Evolutionary conservation across 2,113 vertebrate genomes (phyloP), one percentile per base, ranked within the genome.

Genomic region (Riparia riparia): DNA sequence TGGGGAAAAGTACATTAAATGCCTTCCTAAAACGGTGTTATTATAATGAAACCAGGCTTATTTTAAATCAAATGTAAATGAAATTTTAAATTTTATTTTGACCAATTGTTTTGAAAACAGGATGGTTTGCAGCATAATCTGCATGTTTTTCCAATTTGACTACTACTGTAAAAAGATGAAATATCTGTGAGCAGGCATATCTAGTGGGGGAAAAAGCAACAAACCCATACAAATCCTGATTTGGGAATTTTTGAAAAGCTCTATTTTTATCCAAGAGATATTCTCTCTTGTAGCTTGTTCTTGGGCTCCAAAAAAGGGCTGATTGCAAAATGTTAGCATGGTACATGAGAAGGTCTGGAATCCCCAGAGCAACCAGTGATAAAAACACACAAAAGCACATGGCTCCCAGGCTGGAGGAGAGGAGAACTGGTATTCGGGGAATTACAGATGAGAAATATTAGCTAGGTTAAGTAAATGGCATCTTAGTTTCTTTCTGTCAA

Each of bases 391-490:
- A 70, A 86, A 91, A 92, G 96, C 87, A 63, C 15, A 1, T 4
- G 2, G 39, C 32, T 96, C 10, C 39, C 63, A 61, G 71, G 54
- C 85, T 90, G 51, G 29, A 86, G 41, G 17, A 49, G 50, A 87
- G 81, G 28, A 90, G 54, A 88, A 80, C 44, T 56, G 42, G 54
- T 50, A 77, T 56, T 39, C 25, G 31, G 29, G 39, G 87, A 94
- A 77, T 92, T 86, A 64, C 28, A 93, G 81, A 86, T 93, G 66
- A 92, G 85, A 86, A 90, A 47, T 86, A 71, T 73, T 86, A 82
- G 56, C 57, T 76, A 68, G 82, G 86, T 79, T 82, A 93, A 83
- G 80, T 92, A 94, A 95, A 84, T 95, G n/a, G 54, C 83, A 93
- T 82, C 26, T 64, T 86, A 9, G 50, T 72, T 96, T 94, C 79